These are phyloP conservation scores for Pocota personata DNA, from an alignment of 2,888 invertebrate species.

Conservation along the genomic window DNA sequence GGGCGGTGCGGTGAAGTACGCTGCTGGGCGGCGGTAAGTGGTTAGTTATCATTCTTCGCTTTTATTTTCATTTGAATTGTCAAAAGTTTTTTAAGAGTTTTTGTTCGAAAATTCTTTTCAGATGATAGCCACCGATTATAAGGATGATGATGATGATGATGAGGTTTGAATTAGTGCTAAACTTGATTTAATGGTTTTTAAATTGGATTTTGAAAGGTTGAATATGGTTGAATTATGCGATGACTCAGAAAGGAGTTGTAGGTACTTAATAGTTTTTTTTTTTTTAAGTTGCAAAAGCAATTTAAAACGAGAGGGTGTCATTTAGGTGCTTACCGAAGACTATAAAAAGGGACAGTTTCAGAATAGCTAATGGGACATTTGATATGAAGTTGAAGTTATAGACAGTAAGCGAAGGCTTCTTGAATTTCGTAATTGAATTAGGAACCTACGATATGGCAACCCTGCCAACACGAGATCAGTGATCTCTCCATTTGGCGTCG, in stretches of 20 bases:
- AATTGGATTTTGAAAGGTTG: slow-evolving; percentile 44
- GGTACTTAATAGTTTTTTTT: background rate
- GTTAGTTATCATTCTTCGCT: slow-evolving; percentile 59
- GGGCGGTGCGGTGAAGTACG: no score
- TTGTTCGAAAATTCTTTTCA: slow-evolving; percentile 14
- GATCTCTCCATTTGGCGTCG: no score
- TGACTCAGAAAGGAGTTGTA: background rate
- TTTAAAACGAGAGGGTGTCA: background rate
- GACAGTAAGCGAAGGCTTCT: no score
- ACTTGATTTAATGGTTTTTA: slow-evolving; percentile 60
- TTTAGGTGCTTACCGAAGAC: no score
- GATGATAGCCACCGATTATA: slow-evolving; percentile 36
- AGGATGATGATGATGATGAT: slow-evolving; percentile 33
- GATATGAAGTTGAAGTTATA: no score
- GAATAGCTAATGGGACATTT: no score
- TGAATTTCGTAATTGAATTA: no score
- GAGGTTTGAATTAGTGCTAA: slow-evolving; percentile 64
- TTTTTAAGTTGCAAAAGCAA: background rate
- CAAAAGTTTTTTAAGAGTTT: slow-evolving; percentile 32
- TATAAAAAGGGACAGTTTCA: no score
- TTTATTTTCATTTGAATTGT: slow-evolving; percentile 66
- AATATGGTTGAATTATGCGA: background rate
- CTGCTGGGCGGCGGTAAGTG: slow-evolving; percentile 12
- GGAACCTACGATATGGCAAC: no score
- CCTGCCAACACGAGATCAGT: no score